phyloP scores from a whole-genome alignment of 2,113 vertebrate genomes.

The Ictalurus furcatus region DNA sequence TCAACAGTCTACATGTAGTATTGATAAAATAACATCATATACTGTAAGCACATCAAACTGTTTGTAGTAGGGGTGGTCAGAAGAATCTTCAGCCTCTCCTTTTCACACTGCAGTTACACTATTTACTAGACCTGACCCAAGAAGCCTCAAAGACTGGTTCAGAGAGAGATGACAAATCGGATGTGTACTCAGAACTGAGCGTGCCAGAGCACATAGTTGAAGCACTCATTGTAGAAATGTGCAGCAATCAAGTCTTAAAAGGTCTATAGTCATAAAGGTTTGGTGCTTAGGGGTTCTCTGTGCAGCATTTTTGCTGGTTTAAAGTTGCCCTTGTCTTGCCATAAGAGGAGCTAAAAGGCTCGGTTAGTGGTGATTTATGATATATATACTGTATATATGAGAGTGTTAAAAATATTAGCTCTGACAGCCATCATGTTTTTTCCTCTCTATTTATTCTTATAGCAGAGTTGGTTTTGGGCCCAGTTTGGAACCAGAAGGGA shows the following conservation, averaged over 20 bases:
- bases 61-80: not conserved
- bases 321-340: constrained; percentile 46
- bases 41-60: not conserved
- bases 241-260: not conserved
- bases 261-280: not conserved
- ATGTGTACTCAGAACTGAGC: constrained; percentile 59
- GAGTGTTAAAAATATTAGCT: constrained; percentile 53
- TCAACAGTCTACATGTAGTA: not conserved
- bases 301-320: constrained; percentile 11
- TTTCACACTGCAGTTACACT: constrained; percentile 66
- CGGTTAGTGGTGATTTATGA: constrained; percentile 45
- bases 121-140: constrained; percentile 63
- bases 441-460: constrained; percentile 51
- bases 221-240: constrained; percentile 33
- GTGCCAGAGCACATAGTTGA: constrained; percentile 52
- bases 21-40: not conserved
- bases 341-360: constrained; percentile 49
- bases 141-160: constrained; percentile 58
- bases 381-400: constrained; percentile 20
- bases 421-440: constrained; percentile 48
- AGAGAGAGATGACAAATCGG: constrained; percentile 56
- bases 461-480: constrained; percentile 60
- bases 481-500: constrained; percentile 60
- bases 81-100: constrained; percentile 44
- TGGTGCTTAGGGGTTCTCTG: not conserved